Base-by-base conservation (phyloP, 2,888 invertebrate species). In the Trichogramma evanescens region DNA sequence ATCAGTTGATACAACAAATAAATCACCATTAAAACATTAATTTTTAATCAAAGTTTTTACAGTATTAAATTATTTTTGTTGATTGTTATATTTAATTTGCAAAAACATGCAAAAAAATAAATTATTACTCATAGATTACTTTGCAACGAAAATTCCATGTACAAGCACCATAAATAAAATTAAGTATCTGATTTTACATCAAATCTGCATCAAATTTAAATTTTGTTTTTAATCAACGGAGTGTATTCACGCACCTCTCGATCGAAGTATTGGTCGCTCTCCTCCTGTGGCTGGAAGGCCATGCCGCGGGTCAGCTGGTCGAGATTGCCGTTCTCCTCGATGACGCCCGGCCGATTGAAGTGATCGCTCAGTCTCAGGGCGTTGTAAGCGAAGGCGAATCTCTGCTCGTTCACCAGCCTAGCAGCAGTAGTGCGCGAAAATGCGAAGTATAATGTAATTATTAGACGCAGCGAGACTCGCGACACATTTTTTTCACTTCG, bases 221-320 rank as follows among this genome's bases (percentile, higher is more conserved):
- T 26, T 26, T 26, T 26, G 26, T 40, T 7, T 54, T 45, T 26
- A 1, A 10, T 49, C 26, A 49, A 26, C 26, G 2, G 40, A 6
- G 67, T 40, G 45, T 77, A 80, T 66, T 6, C 78, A 8, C 80
- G 80, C 61, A 90, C 89, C 80, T 91, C 91, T 60, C 81, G 82
- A 68, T 89, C 88, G 78, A 89, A 89, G 77, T 82, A 90, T 66
- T 86, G 86, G 76, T 94, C 93, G 63, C 89, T 86, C 66, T 83
- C 83, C 70, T 88, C 85, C 76, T 90, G 85, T 1, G 88, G 86
- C 72, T 94, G 93, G 9, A 86, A 86, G 4, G 87, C 81, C 71
- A 93, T 81, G 6, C 92, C 91, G 78, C 92, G 80, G 1, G 87
- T 82, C 58, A 93, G 80, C 63, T 87, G 85, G 73, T 90, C 89